Evolutionary conservation across 2,113 vertebrate genomes (phyloP), one percentile per base, ranked within the genome.

Genomic region (Pampusana beccarii): DNA sequence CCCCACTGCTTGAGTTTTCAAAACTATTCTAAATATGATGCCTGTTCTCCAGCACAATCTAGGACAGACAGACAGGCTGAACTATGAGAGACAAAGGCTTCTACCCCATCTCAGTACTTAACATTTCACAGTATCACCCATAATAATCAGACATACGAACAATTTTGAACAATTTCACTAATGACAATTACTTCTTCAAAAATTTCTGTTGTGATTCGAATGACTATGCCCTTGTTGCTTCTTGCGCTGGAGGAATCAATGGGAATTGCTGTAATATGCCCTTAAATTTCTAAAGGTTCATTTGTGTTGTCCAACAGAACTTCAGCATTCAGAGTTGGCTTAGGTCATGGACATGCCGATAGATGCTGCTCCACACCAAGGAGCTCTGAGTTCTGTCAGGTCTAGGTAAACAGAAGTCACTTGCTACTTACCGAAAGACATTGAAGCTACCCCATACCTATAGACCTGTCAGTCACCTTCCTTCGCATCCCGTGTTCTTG

Each of bases 191-290:
- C 17, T 62, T 72, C 33, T 54, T 69, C n/a, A 9, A 56, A 91
- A 57, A 46, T 31, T n/a, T 56, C 29, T 62, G 11, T 17, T 83
- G 44, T 28, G 13, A 80, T 83, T 77, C 2, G 1, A 25, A 67
- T 31, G 10, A 53, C 34, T n/a, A 36, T 0, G 0, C 51, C 6
- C 73, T 60, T 14, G 7, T 31, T 65, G 31, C 10, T 73, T 84
- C 54, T 77, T 11, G 36, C 12, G 21, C 12, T 40, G 44, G 11
- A 67, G 48, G 28, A 80, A 53, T 29, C 48, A 46, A 46, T 8
- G 36, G 24, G 15, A 60, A 31, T 50, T 40, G 24, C 42, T 44
- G 16, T 31, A 34, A 60, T 48, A 23, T 28, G 60, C 16, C 11
- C 8, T 80, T 23, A 48, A 70, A 26, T 66, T 74, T 64, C 33